Percentiles rank a stretch among this genome's conserved stretches.
Evolutionary conservation across 2,888 invertebrate species (phyloP).

Genomic region (Emmelina monodactyla): DNA sequence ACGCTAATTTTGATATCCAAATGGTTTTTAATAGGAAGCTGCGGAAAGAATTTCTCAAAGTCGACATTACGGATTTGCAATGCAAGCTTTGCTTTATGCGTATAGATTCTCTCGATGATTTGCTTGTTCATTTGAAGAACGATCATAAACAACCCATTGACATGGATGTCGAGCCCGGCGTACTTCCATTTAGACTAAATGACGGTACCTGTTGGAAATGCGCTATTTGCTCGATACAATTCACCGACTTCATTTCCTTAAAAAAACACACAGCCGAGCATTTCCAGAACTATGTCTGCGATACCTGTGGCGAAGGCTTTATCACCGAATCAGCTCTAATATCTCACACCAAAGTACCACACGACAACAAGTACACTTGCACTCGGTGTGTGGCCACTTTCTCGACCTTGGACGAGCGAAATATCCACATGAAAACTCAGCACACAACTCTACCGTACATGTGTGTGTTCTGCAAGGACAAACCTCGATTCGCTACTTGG

Average conservation of each 20-base stretch:
- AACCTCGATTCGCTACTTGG: conserved; percentile 53
- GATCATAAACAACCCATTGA: conserved; percentile 54
- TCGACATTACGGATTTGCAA: conserved; percentile 52
- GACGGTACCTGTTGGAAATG: conserved; percentile 52
- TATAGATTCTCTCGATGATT: conserved; percentile 43
- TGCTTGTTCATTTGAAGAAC: conserved; percentile 44
- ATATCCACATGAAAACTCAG: conserved; percentile 44
- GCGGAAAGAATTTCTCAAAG: conserved; percentile 48
- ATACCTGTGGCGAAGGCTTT: conserved; percentile 55
- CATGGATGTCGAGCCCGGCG: conserved; percentile 48
- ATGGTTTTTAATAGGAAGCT: conserved; percentile 49
- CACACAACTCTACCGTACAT: conserved; percentile 49
- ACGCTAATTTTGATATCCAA: conserved; percentile 47
- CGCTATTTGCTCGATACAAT: conserved; percentile 47
- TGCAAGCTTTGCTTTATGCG: conserved; percentile 49
- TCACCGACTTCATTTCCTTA: conserved; percentile 44
- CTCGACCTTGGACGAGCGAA: conserved; percentile 44
- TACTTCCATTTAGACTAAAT: conserved; percentile 48
- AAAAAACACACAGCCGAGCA: conserved; percentile 53
- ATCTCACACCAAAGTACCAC: conserved; percentile 47
- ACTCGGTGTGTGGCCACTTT: conserved; percentile 53
- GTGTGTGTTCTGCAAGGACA: conserved; percentile 53
- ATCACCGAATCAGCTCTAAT: conserved; percentile 48
- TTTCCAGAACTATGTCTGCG: conserved; percentile 54
- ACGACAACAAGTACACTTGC: conserved; percentile 50